Conservation (phyloP, 2,888 invertebrate species). For the Dolomedes plantarius region DNA sequence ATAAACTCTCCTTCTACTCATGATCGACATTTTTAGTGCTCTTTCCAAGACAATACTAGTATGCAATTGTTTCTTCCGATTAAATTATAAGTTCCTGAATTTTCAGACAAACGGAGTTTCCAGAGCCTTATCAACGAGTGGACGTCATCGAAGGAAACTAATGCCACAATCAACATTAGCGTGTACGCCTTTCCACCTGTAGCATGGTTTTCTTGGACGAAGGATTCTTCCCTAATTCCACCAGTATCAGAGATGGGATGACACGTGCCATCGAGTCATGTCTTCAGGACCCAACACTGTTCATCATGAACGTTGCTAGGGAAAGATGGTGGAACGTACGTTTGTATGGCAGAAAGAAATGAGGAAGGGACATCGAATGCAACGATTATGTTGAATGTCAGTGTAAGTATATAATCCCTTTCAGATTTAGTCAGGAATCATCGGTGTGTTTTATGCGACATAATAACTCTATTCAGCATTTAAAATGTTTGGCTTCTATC, state of each 20-base stretch:
- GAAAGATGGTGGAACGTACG: conserved; percentile 90
- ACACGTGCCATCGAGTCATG: conserved; percentile 58
- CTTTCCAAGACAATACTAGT: no score
- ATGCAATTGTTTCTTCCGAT: no score
- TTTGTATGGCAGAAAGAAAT: conserved; percentile 91
- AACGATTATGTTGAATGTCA: conserved; percentile 91
- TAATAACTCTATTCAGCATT: no score
- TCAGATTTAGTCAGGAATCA: no score
- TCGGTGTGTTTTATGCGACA: no score
- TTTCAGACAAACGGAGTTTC: conserved; percentile 78
- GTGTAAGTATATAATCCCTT: conserved; percentile 78
- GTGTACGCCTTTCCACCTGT: conserved; percentile 90
- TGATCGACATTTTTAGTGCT: no score
- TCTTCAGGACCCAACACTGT: conserved; percentile 80
- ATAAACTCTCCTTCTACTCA: no score
- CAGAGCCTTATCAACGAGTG: conserved; percentile 75
- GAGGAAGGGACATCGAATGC: conserved; percentile 88
- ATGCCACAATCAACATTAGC: conserved; percentile 85
- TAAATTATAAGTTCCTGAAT: no score
- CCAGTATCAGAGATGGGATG: conserved; percentile 46
- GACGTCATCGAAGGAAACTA: conserved; percentile 85
- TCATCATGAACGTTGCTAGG: conserved; percentile 88
- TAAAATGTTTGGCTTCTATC: no score
- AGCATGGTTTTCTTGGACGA: conserved; percentile 91
- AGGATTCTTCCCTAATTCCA: conserved; percentile 62